Evolutionary conservation across 2,113 vertebrate genomes (phyloP).

Genomic region (Cyprinodon tularosa): DNA sequence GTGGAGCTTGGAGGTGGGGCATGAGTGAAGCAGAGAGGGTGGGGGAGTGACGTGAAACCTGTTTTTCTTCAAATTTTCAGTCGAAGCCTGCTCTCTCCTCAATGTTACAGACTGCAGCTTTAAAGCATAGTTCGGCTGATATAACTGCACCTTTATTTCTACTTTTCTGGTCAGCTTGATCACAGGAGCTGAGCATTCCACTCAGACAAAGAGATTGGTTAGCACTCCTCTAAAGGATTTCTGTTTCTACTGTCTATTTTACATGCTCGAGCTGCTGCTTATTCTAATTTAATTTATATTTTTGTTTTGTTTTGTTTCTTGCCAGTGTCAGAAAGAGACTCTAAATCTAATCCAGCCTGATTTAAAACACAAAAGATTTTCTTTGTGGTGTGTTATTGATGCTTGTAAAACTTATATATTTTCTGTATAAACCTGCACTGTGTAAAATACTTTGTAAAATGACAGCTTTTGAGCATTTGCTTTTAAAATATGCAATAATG

Average conservation of each 20-base stretch:
- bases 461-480: slow-evolving; percentile 6
- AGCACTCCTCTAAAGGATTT: slow-evolving; percentile 40
- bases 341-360: slow-evolving; percentile 3
- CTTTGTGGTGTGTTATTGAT: slow-evolving; percentile 10
- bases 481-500: neutral
- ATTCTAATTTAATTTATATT: neutral
- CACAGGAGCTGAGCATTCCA: slow-evolving; percentile 40
- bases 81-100: too few relatives aligned
- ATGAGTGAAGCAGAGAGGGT: too few relatives aligned
- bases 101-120: too few relatives aligned
- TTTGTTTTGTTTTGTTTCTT: neutral
- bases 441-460: slow-evolving; percentile 10
- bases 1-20: too few relatives aligned
- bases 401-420: slow-evolving; percentile 14
- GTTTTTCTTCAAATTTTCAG: too few relatives aligned
- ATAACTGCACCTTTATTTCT: slow-evolving; percentile 17
- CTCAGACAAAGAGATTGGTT: slow-evolving; percentile 23
- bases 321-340: neutral
- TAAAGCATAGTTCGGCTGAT: slow-evolving; percentile 4
- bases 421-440: neutral
- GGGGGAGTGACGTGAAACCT: too few relatives aligned
- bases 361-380: slow-evolving; percentile 7
- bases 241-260: slow-evolving; percentile 21
- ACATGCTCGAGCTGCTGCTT: slow-evolving; percentile 11
- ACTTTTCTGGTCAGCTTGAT: slow-evolving; percentile 17